A percentile compares a stretch with the other conserved stretches of the same genome.
phyloP scores from a whole-genome alignment of 2,888 invertebrate species.

The Apotomis turbidana region DNA sequence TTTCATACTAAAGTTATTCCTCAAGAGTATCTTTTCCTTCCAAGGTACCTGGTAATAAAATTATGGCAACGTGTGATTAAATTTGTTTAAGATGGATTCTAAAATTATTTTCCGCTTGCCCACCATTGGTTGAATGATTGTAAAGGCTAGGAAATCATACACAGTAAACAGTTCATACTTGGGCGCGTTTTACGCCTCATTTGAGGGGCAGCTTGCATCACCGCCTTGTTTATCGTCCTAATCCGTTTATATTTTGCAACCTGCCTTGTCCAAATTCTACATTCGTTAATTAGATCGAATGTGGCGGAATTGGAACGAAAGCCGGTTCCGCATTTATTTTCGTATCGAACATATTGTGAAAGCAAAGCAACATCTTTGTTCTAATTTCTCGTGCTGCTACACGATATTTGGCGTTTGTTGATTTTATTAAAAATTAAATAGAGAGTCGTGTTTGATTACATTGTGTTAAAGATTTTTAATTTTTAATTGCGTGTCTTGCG shows the following conservation, averaged over 20 bases:
- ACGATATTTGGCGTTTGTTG: not conserved
- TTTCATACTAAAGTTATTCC: not conserved
- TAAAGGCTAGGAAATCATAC: conserved; percentile 53
- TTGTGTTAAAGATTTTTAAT: not conserved
- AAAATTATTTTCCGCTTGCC: conserved; percentile 17
- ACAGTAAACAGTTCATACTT: conserved; percentile 53
- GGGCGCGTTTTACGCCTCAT: conserved; percentile 56
- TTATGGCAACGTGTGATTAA: conserved; percentile 12
- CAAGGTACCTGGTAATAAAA: not conserved
- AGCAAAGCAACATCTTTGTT: conserved; percentile 47
- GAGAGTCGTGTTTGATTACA: conserved; percentile 39
- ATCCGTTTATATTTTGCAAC: conserved; percentile 26
- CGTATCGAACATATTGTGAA: conserved; percentile 58
- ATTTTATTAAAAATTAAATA: conserved; percentile 46
- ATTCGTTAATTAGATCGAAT: conserved; percentile 8
- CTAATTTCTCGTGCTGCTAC: conserved; percentile 39
- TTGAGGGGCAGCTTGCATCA: conserved; percentile 40
- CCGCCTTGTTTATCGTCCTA: conserved; percentile 23
- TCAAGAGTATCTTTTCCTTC: not conserved
- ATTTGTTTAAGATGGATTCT: conserved; percentile 9
- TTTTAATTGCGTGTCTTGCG: no score
- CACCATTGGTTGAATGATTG: conserved; percentile 20
- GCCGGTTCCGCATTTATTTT: conserved; percentile 53
- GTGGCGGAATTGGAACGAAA: conserved; percentile 17
- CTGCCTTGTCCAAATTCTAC: conserved; percentile 12